Conservation (phyloP, 2,888 invertebrate species). For the Drosophila multiciliata region DNA sequence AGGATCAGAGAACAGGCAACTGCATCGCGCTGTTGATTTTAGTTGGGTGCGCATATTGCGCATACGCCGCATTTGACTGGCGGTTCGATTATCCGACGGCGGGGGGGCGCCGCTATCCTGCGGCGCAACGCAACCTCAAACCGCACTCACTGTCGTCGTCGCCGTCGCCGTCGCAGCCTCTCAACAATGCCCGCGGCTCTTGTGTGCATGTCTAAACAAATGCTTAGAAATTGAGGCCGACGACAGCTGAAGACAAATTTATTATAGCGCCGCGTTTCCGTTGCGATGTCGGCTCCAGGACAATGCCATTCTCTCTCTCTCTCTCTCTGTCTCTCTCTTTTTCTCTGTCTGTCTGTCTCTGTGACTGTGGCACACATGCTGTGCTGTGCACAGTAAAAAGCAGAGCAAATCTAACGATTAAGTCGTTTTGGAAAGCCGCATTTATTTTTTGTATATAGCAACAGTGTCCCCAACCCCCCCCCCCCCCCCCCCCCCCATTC, state of each 20-base stretch:
- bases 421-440: slow-evolving; percentile 52
- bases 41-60: slow-evolving; percentile 45
- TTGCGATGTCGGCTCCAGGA: slow-evolving; percentile 46
- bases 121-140: slow-evolving; percentile 46
- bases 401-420: slow-evolving; percentile 64
- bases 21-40: neutral
- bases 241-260: slow-evolving; percentile 75
- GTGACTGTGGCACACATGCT: slow-evolving; percentile 41
- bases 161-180: neutral
- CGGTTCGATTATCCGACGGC: slow-evolving; percentile 30
- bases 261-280: slow-evolving; percentile 65
- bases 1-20: slow-evolving; percentile 13
- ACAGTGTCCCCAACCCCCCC: neutral
- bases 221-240: slow-evolving; percentile 74
- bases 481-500: neutral
- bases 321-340: neutral
- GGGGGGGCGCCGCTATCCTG: slow-evolving; percentile 43
- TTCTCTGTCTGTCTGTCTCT: neutral
- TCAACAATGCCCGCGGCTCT: slow-evolving; percentile 6
- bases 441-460: neutral
- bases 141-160: neutral
- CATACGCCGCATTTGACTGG: slow-evolving; percentile 58
- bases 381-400: slow-evolving; percentile 38
- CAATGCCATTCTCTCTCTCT: slow-evolving; percentile 34
- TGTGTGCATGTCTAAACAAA: slow-evolving; percentile 72